These are phyloP conservation scores for Clunio marinus DNA, from an alignment of 2,888 invertebrate species.

Conservation along the genomic window DNA sequence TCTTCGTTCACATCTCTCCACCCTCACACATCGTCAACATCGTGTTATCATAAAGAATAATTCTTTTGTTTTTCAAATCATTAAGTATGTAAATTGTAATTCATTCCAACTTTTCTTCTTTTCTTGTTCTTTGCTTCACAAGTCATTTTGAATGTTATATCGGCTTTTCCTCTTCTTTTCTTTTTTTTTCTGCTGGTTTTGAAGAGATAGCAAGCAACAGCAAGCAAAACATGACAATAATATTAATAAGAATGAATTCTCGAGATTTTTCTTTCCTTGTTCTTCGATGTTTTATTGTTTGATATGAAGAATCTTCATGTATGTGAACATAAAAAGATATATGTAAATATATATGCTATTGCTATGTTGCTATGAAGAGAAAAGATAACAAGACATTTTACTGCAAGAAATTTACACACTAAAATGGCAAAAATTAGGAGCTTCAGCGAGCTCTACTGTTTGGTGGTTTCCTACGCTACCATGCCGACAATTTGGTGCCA, in stretches of 20 bases:
- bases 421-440: conserved; percentile 9
- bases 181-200: background rate
- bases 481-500: conserved; percentile 38
- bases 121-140: background rate
- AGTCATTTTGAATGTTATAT: background rate
- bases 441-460: conserved; percentile 7
- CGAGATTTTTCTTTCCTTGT: conserved; percentile 17
- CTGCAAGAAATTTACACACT: conserved; percentile 6
- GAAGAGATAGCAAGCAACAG: conserved; percentile 20
- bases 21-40: background rate
- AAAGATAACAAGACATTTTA: background rate
- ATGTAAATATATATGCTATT: background rate
- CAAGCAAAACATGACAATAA: conserved; percentile 31
- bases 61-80: conserved; percentile 38
- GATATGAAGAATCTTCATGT: conserved; percentile 28
- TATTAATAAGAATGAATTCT: conserved; percentile 35
- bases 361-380: background rate
- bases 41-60: conserved; percentile 37
- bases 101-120: conserved; percentile 10
- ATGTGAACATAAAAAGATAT: background rate
- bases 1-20: background rate
- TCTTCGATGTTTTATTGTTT: conserved; percentile 32
- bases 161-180: background rate
- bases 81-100: conserved; percentile 38
- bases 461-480: conserved; percentile 14